Base-by-base conservation (phyloP, 2,888 invertebrate genomes). In the Ptilodon capucinus region DNA sequence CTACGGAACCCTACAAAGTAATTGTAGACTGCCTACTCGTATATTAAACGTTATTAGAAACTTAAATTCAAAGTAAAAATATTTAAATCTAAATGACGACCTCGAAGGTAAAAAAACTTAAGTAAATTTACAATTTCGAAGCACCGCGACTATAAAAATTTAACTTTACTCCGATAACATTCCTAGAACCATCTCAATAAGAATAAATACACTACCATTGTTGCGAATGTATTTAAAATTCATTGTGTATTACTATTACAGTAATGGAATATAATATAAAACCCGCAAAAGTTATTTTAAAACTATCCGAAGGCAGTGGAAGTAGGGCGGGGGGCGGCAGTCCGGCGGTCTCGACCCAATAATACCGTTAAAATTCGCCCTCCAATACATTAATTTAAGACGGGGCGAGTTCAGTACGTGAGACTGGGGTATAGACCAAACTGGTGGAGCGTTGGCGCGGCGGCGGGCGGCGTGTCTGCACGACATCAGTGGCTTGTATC, bases 401-500 rank as follows among this genome's bases (percentile, higher is more conserved):
- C n/a, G n/a, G n/a, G n/a, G n/a, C n/a, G n/a, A n/a, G n/a, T n/a
- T n/a, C n/a, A n/a, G n/a, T n/a, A n/a, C n/a, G n/a, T n/a, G n/a
- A n/a, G n/a, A n/a, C n/a, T n/a, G n/a, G n/a, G n/a, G n/a, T n/a
- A n/a, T n/a, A n/a, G n/a, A n/a, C n/a, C n/a, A n/a, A n/a, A n/a
- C n/a, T n/a, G n/a, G n/a, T n/a, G n/a, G n/a, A n/a, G n/a, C n/a
- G n/a, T n/a, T n/a, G n/a, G n/a, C n/a, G 61, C 59, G 59, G 63
- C 66, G 64, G 64, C 62, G 60, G 61, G 59, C 54, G 56, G 57
- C 59, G 58, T 59, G 51, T 61, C 56, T 54, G 66, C 61, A 60
- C 70, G 73, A 76, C 84, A 79, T 83, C 85, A 79, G 77, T 78
- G 76, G 79, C 84, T 81, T 84, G 86, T 88, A 86, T 89, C 88